These are phyloP conservation scores for Siderastrea siderea DNA, from an alignment of 92 coral and sea anemone genomes.

Conservation along the genomic window DNA sequence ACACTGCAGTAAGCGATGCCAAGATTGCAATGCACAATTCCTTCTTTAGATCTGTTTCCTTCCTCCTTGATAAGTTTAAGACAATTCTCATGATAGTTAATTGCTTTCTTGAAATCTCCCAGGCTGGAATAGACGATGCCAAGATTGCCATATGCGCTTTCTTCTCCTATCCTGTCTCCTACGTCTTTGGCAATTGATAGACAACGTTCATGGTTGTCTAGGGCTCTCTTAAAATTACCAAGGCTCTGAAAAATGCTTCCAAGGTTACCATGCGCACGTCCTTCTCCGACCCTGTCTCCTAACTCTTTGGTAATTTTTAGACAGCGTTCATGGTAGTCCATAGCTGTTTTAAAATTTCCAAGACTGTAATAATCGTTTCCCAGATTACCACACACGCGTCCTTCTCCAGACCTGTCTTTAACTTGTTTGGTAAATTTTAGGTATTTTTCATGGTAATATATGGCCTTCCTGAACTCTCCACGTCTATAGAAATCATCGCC, in stretches of 20 bases:
- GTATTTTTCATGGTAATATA: not conserved
- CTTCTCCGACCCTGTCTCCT: too few relatives aligned
- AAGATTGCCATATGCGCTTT: not conserved
- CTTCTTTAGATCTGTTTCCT: slow-evolving; percentile 4
- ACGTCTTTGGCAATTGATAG: not conserved
- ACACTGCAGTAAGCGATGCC: not conserved
- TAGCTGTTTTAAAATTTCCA: too few relatives aligned
- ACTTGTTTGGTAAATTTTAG: slow-evolving; percentile 14
- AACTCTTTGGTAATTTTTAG: too few relatives aligned
- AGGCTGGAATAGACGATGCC: too few relatives aligned
- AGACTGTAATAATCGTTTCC: too few relatives aligned
- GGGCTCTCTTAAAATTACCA: not conserved
- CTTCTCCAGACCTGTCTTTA: not conserved
- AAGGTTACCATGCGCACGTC: too few relatives aligned
- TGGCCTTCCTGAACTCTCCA: not conserved
- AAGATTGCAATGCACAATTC: not conserved
- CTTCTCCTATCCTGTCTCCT: not conserved
- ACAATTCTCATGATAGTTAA: not conserved
- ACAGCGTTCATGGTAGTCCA: too few relatives aligned
- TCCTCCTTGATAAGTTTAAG: not conserved
- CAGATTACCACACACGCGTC: too few relatives aligned
- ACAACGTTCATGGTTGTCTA: too few relatives aligned
- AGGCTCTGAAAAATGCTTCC: not conserved
- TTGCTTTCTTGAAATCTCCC: not conserved
- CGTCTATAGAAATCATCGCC: not conserved